phyloP scores from a whole-genome alignment of 2,888 invertebrate species.

The Elegia similella region DNA sequence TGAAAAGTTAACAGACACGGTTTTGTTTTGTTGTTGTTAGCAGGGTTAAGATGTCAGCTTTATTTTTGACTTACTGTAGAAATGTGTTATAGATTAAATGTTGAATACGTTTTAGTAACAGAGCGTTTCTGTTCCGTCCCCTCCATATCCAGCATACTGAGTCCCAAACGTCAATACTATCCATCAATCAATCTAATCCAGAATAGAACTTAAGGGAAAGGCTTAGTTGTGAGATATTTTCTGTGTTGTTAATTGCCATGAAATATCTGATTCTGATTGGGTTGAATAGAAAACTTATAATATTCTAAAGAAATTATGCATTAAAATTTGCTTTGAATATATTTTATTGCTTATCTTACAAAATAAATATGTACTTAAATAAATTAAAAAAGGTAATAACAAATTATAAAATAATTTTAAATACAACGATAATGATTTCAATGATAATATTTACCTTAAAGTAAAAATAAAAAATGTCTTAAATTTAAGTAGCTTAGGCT shows the following conservation, averaged over 20 bases:
- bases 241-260: too few relatives aligned
- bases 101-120: slow-evolving; percentile 13
- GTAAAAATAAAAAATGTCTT: background rate
- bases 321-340: background rate
- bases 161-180: too few relatives aligned
- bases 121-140: background rate
- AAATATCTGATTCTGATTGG: too few relatives aligned
- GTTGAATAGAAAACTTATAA: too few relatives aligned
- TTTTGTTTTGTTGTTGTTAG: slow-evolving; percentile 4
- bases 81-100: slow-evolving; percentile 21
- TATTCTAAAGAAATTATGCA: too few relatives aligned
- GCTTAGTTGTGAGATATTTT: too few relatives aligned
- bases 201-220: too few relatives aligned
- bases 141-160: too few relatives aligned
- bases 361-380: background rate
- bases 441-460: background rate
- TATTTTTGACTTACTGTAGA: slow-evolving; percentile 23
- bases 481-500: background rate
- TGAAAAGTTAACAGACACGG: background rate
- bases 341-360: background rate
- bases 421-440: background rate
- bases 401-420: background rate
- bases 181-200: too few relatives aligned
- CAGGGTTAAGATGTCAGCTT: slow-evolving; percentile 17
- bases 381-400: background rate